Conservation (phyloP, 1,140 invertebrate genomes). For the Zaprionus kolodkinae region DNA sequence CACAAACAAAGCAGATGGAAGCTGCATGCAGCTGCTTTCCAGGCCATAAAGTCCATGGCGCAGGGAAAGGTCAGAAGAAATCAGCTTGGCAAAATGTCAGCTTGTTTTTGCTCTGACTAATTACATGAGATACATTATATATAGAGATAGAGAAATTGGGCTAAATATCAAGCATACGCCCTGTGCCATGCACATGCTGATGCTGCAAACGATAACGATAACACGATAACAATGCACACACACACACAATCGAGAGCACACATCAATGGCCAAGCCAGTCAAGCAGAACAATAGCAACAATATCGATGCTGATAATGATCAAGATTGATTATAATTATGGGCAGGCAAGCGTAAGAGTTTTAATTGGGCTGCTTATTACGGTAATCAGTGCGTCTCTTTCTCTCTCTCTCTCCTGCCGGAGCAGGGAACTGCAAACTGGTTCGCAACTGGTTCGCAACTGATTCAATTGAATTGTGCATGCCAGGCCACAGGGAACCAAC, state of each 20-base stretch:
- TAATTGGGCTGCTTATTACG: constrained; percentile 72
- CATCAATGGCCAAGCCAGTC: constrained; percentile 37
- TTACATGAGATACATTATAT: constrained; percentile 39
- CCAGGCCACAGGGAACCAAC: constrained; percentile 22
- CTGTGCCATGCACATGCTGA: neutral
- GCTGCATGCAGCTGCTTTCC: constrained; percentile 29
- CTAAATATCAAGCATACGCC: constrained; percentile 54
- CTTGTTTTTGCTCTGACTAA: constrained; percentile 42
- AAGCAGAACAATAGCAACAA: constrained; percentile 9
- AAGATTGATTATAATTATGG: constrained; percentile 61
- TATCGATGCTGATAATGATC: constrained; percentile 17
- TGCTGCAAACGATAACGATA: neutral
- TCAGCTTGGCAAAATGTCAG: constrained; percentile 28
- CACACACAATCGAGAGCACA: constrained; percentile 48
- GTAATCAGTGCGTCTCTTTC: constrained; percentile 54
- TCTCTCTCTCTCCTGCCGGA: neutral
- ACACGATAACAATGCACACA: constrained; percentile 51
- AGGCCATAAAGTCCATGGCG: constrained; percentile 40
- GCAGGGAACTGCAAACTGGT: constrained; percentile 19
- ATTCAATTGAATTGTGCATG: constrained; percentile 53
- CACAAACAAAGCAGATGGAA: constrained; percentile 7
- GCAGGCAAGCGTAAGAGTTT: constrained; percentile 71
- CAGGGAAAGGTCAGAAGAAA: constrained; percentile 5
- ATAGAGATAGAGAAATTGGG: neutral
- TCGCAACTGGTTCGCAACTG: constrained; percentile 53